Evolutionary conservation across 2,888 invertebrate species (phyloP).

Genomic region (Crossocerus cetratus): DNA sequence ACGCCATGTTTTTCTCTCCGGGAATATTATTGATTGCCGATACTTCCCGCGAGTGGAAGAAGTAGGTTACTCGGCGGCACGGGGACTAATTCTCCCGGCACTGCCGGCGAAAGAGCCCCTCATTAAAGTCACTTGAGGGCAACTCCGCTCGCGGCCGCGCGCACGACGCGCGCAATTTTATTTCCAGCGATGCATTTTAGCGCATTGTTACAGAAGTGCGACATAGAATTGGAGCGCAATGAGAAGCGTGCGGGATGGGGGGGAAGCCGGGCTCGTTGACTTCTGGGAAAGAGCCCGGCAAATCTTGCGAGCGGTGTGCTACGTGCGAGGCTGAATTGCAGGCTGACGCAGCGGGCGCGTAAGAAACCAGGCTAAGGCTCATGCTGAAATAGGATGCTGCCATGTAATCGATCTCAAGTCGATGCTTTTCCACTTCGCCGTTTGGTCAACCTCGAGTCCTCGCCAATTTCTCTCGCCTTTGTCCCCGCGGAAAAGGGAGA

Average conservation of each 20-base stretch:
- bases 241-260: background rate
- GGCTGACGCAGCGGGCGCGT: background rate
- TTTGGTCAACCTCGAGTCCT: no score
- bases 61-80: background rate
- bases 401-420: background rate
- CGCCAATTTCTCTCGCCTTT: no score
- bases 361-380: slow-evolving; percentile 14
- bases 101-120: no score
- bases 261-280: background rate
- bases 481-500: background rate
- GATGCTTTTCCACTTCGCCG: no score
- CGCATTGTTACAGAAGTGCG: no score
- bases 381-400: background rate
- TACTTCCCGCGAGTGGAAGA: slow-evolving; percentile 17
- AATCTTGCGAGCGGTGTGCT: no score
- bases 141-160: no score
- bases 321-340: background rate
- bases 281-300: background rate
- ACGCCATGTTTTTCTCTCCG: slow-evolving; percentile 6
- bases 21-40: slow-evolving; percentile 41
- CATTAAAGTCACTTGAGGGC: no score
- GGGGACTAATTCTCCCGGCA: background rate
- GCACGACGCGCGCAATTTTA: no score
- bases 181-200: no score
- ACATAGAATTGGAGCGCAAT: background rate